A percentile compares a stretch with the other conserved stretches of the same genome.
Conservation (phyloP, 1,140 invertebrate genomes). For the Homalodisca vitripennis region DNA sequence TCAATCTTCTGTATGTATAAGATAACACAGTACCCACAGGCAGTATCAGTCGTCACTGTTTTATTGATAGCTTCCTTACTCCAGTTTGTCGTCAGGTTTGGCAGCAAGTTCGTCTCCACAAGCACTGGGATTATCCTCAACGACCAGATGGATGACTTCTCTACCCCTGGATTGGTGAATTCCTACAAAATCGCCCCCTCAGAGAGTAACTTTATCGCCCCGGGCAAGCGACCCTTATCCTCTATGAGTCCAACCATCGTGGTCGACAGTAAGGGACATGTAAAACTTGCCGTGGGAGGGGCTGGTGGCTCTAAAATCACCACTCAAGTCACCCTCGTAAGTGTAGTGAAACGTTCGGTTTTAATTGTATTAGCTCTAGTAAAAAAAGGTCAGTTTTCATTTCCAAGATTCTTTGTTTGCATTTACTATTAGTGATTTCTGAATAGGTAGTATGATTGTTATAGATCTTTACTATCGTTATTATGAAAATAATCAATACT, state of each 20-base stretch:
- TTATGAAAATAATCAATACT: no score
- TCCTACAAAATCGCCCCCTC: constrained; percentile 76
- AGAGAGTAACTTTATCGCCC: constrained; percentile 73
- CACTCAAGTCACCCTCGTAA: constrained; percentile 70
- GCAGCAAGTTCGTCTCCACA: constrained; percentile 65
- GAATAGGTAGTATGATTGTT: no score
- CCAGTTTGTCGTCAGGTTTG: constrained; percentile 58
- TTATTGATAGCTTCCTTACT: background rate
- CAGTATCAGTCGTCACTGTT: background rate
- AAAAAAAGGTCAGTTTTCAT: no score
- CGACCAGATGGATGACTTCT: constrained; percentile 96
- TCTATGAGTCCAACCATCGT: constrained; percentile 88
- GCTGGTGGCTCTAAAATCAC: constrained; percentile 91
- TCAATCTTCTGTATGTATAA: constrained; percentile 80
- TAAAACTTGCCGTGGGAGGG: constrained; percentile 72
- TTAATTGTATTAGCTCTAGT: no score
- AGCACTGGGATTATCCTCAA: constrained; percentile 90
- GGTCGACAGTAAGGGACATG: constrained; percentile 62
- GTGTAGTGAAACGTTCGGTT: no score
- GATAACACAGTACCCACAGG: background rate
- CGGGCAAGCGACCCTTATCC: constrained; percentile 82
- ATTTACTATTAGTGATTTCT: no score
- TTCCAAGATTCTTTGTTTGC: no score
- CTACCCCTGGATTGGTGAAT: constrained; percentile 74
- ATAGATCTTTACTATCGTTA: no score